Percentiles rank a stretch among this genome's conserved stretches.
Evolutionary conservation across 2,113 vertebrate genomes (phyloP).

Genomic region (Callocephalon fimbriatum): DNA sequence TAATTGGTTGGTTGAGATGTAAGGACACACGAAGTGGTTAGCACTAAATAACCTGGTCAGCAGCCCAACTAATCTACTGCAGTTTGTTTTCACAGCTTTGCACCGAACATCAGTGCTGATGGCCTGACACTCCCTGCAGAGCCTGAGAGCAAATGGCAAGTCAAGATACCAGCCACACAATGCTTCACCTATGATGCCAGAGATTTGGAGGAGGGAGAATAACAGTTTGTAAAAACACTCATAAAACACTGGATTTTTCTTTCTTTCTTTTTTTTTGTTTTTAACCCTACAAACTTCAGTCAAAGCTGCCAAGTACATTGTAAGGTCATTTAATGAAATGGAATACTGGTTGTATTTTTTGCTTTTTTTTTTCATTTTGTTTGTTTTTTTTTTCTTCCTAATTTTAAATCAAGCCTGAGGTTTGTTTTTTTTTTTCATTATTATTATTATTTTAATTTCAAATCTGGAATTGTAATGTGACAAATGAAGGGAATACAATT

Average conservation of each 20-base stretch:
- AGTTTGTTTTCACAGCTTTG: constrained; percentile 88
- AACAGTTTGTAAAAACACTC: constrained; percentile 70
- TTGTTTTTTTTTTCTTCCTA: neutral
- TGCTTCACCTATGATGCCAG: constrained; percentile 70
- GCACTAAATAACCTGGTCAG: constrained; percentile 70
- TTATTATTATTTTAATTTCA: neutral
- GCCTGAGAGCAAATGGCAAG: constrained; percentile 64
- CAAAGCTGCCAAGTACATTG: constrained; percentile 22
- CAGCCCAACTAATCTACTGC: constrained; percentile 73
- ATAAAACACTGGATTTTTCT: constrained; percentile 26
- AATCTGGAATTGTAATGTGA: constrained; percentile 15
- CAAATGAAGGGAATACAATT: neutral
- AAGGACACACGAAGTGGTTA: constrained; percentile 49
- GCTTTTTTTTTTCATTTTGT: neutral
- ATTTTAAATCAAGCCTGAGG: neutral
- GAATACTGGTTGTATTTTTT: neutral
- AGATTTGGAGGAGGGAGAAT: constrained; percentile 60
- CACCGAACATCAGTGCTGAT: constrained; percentile 64
- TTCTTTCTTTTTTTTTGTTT: neutral
- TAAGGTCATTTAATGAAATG: constrained; percentile 12
- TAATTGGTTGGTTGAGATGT: constrained; percentile 57
- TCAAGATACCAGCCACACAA: constrained; percentile 72
- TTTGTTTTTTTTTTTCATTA: neutral
- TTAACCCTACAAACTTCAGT: neutral
- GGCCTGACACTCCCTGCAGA: constrained; percentile 77